Evolutionary conservation across 1,140 invertebrate genomes (phyloP), one percentile per base, ranked within the genome.

Genomic region (Anastatus disparis): DNA sequence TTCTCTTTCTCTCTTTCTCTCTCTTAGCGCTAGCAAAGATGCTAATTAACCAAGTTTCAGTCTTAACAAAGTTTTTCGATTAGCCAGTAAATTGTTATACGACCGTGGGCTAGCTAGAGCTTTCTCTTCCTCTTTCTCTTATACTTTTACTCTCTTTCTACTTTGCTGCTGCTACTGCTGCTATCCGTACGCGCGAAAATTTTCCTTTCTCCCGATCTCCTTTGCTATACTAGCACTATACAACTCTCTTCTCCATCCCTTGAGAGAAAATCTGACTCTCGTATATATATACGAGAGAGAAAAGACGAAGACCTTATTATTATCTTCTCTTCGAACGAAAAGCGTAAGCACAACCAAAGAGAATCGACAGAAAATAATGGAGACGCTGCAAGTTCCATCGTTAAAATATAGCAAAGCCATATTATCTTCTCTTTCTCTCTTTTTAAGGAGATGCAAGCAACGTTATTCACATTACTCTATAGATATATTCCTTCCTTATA

Each of bases 21-120:
- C n/a, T n/a, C n/a, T n/a, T n/a, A 64, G 48, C 48, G 4, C 70
- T 67, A 48, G 71, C 71, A 74, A 82, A 82, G 80, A 83, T 83
- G 81, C 78, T 82, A 82, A 83, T 82, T 82, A 83, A 81, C 76
- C 77, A 81, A 83, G 80, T 83, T 83, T 78, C 72, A 71, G 71
- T 77, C 76, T 79, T 82, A 78, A 81, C 74, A 79, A 82, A 83
- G 78, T 83, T 83, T 83, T 82, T 82, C 79, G 79, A 83, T 81
- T 83, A 82, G 75, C 78, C 76, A 59, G 77, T 80, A 81, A 78
- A 83, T 82, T 83, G 78, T 83, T 83, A 76, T 78, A 78, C 67
- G 75, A 76, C 74, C 75, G 73, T 75, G 72, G 31, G n/a, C n/a
- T n/a, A n/a, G n/a, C n/a, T n/a, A 67, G 29, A 48, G 24, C 27